Evolutionary conservation across 2,888 invertebrate genomes (phyloP), one percentile per base, ranked within the genome.

Genomic region (Hypena proboscidalis): DNA sequence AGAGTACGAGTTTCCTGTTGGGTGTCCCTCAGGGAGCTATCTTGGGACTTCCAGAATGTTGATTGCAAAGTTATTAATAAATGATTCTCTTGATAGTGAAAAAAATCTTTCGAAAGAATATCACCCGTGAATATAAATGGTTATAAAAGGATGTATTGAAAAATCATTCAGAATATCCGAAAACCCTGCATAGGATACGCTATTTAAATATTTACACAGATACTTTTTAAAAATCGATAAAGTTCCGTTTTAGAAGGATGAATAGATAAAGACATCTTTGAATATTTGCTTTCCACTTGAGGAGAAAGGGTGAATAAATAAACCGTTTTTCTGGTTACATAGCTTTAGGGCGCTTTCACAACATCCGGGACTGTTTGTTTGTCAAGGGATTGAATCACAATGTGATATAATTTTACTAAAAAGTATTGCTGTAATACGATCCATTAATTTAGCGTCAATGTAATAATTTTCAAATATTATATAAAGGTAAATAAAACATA

Each of bases 241-340:
- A 25, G 4, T 25, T 17, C 9, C 20, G 10, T 35, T 9, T 35
- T 20, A 10, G 9, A 10, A 6, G 10, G 9, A 4, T 26, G 19
- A 14, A 6, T 6, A 8, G 9, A 4, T 26, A 11, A 14, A 6
- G 2, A 23, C 13, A 14, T 14, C 7, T 21, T 22, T 29, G 10
- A 27, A n/a, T 14, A n/a, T 14, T 37, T 26, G 10, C 29, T 27
- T 21, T 21, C 10, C n/a, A 26, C 15, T 35, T 35, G 11, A 4
- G 25, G 17, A 31, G 10, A n/a, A 26, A 35, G 25, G 17, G 25
- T 32, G 17, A 27, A 27, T 27, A 27, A 14, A 27, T 27, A 27
- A 27, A 27, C 7, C 14, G 14, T 14, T 14, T 14, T 14, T 14
- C 26, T 14, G 13, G 25, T 6, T 3, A 11, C 7, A 11, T n/a